Base-by-base conservation (phyloP, 1,140 invertebrate genomes). In the Pseudoatta argentina region DNA sequence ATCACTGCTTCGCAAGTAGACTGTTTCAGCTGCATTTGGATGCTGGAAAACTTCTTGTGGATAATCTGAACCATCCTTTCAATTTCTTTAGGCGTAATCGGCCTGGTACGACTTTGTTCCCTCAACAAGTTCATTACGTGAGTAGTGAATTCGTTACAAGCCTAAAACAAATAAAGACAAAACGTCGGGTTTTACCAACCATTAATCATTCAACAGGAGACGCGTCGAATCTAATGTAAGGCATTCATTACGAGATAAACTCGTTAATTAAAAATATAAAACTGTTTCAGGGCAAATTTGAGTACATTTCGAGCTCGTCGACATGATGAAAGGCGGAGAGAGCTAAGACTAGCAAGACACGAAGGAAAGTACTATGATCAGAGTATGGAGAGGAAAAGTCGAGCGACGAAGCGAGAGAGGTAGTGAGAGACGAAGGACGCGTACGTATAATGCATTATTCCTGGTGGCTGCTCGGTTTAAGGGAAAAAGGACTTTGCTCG, bases 1-100 rank as follows among this genome's bases (percentile, higher is more conserved):
- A 99, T 99, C 73, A 99, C 99, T n/a, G 99, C 99, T 95, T 99
- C 99, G 94, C 99, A 99, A 18, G 99, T 99, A 87, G 98, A 99
- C 96, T 99, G 99, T 95, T 99, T 99, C 89, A 99, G 96, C 95
- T 99, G 99, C 97, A 99, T 99, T 96, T 99, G 99, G 93, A 99
- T 99, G 86, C 99, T 99, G 90, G 98, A 99, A 96, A 99, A 99
- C 95, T 99, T 99, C 96, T 99, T 99, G 95, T 99, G 98, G 90
- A 99, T 99, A 91, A 99, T 99, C 95, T 98, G 98, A 34, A 99
- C 99, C 99, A 99, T 99, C 92, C 99, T 97, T 94, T 99, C 99
- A 91, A 99, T 99, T 96, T 99, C 99, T 94, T 96, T 96, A 34
- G 98, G 98, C 27, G 98, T 98, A 92, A 99, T 99, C 10, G 98